Evolutionary conservation across 2,797 vertebrate species (phyloP).

Genomic region (Etheostoma perlongum): DNA sequence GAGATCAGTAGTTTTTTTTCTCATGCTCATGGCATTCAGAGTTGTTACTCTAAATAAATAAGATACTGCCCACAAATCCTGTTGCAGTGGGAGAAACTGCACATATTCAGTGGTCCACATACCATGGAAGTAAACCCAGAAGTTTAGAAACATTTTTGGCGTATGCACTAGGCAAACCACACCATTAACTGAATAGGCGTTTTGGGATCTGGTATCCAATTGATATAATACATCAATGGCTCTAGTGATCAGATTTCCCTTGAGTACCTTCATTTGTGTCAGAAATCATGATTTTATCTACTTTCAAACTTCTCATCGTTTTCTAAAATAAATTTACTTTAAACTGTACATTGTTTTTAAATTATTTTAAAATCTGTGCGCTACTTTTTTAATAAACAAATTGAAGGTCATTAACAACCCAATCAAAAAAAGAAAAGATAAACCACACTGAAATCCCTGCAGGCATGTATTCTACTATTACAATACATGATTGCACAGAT

Average conservation of each 20-base stretch:
- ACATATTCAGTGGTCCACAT: too few species aligned
- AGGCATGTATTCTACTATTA: constrained; percentile 1
- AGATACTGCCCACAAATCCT: not conserved
- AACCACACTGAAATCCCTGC: constrained; percentile 18
- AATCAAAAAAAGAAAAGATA: not conserved
- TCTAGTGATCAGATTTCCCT: not conserved
- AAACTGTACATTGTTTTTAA: not conserved
- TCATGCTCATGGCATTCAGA: not conserved
- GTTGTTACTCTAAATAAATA: not conserved
- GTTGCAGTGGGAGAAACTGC: too few species aligned
- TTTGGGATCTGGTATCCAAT: too few species aligned
- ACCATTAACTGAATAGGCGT: too few species aligned
- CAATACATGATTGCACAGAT: constrained; percentile 18
- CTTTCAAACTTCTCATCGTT: not conserved
- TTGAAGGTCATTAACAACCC: not conserved
- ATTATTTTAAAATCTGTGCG: not conserved
- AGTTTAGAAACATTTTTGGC: too few species aligned
- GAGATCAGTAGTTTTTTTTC: not conserved
- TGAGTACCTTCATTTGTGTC: not conserved
- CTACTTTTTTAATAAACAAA: not conserved
- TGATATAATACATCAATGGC: too few species aligned
- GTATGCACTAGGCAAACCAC: too few species aligned
- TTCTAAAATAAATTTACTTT: not conserved
- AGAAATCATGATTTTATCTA: not conserved
- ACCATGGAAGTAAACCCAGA: too few species aligned